Conservation (phyloP, 2,113 vertebrate genomes). For the Sinosuthora webbiana region DNA sequence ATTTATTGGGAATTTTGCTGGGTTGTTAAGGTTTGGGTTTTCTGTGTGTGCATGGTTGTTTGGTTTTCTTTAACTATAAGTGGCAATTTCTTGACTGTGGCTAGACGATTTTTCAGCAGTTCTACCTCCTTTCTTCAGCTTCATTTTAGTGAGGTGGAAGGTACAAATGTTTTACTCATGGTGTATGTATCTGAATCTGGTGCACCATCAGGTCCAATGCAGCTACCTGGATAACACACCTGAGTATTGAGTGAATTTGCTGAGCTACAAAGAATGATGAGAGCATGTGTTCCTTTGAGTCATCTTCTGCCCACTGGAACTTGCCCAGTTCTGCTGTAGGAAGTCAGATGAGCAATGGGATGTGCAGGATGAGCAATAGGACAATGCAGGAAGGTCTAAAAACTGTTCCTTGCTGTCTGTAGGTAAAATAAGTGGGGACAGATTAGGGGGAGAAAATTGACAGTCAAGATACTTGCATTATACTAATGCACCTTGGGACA, state of each 20-base stretch:
- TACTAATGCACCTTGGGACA: fast-evolving
- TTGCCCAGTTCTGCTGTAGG: neutral
- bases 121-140: neutral
- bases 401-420: neutral
- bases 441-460: neutral
- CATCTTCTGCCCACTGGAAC: neutral
- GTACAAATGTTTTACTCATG: neutral
- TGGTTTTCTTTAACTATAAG: fast-evolving
- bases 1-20: neutral
- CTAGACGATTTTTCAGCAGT: neutral
- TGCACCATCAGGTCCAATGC: neutral
- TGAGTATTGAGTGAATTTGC: neutral
- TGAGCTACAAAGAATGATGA: neutral
- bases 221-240: neutral
- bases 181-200: neutral
- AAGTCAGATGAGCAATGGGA: neutral
- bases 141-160: neutral
- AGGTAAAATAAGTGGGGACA: neutral
- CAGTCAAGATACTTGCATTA: fast-evolving
- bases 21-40: neutral
- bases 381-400: neutral
- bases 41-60: neutral
- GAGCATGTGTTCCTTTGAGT: neutral
- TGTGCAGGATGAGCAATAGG: neutral
- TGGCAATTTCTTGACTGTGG: neutral